Percentiles rank a stretch among this genome's conserved stretches.
Evolutionary conservation across 2,888 invertebrate genomes (phyloP).

Genomic region (Idaea aversata): DNA sequence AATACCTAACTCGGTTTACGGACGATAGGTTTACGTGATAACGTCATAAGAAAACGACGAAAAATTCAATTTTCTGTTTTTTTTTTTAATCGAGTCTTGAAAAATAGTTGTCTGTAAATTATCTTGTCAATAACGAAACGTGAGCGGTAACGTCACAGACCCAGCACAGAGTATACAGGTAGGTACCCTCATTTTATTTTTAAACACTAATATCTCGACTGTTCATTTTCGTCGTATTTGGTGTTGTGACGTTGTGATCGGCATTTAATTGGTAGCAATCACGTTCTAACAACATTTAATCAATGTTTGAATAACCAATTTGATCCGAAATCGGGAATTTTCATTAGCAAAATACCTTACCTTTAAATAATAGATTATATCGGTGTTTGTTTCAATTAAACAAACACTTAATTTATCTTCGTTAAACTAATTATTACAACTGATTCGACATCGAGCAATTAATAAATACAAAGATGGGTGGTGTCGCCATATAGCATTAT

Average conservation of each 20-base stretch:
- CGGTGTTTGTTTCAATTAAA: neutral
- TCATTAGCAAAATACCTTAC: neutral
- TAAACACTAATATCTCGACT: neutral
- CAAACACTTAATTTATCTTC: neutral
- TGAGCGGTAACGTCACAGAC: too few species aligned
- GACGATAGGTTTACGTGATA: too few species aligned
- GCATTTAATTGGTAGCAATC: neutral
- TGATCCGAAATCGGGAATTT: neutral
- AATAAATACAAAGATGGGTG: too few species aligned
- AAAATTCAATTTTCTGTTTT: too few species aligned
- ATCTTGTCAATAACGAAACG: too few species aligned
- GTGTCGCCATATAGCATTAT: too few species aligned
- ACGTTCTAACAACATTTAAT: neutral
- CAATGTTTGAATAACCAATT: neutral
- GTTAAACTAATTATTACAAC: neutral
- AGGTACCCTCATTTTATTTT: neutral
- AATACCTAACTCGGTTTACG: too few species aligned
- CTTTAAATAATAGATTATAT: neutral
- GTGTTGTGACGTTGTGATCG: neutral
- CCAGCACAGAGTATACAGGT: neutral
- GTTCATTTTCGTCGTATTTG: neutral
- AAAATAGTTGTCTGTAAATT: too few species aligned
- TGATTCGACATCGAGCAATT: neutral
- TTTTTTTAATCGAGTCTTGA: too few species aligned
- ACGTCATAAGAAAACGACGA: too few species aligned